Evolutionary conservation across 1,140 invertebrate genomes (phyloP).

Genomic region (Drosophila varians): DNA sequence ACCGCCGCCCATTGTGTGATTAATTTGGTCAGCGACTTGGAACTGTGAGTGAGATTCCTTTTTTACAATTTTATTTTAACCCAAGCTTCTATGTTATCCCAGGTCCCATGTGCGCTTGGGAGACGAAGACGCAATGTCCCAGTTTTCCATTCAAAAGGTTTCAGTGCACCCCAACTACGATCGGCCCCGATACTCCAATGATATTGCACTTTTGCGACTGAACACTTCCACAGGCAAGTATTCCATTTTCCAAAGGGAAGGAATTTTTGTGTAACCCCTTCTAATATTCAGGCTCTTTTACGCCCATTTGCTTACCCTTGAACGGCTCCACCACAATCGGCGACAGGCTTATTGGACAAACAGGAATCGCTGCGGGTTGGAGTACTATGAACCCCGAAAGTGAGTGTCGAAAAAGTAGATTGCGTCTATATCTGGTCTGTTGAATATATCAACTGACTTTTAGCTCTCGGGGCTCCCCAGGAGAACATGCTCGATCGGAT

Average conservation of each 20-base stretch:
- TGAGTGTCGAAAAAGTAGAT: slow-evolving; percentile 36
- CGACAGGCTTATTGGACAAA: slow-evolving; percentile 72
- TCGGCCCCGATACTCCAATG: slow-evolving; percentile 86
- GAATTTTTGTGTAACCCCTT: neutral
- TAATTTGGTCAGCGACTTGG: slow-evolving; percentile 82
- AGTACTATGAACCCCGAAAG: slow-evolving; percentile 74
- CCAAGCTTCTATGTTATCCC: neutral
- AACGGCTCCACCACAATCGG: slow-evolving; percentile 55
- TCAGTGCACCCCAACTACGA: slow-evolving; percentile 86
- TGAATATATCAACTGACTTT: slow-evolving; percentile 12
- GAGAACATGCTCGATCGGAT: neutral
- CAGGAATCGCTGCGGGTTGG: slow-evolving; percentile 86
- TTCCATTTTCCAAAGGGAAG: neutral
- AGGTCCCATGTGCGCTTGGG: slow-evolving; percentile 86
- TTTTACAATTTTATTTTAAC: neutral
- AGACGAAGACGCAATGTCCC: slow-evolving; percentile 85
- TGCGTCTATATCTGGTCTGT: slow-evolving; percentile 3
- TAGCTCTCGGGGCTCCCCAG: neutral
- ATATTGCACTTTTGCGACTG: slow-evolving; percentile 87
- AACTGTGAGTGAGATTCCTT: slow-evolving; percentile 84
- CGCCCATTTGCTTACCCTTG: slow-evolving; percentile 85
- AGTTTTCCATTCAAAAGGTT: slow-evolving; percentile 84
- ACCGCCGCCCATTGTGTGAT: slow-evolving; percentile 89
- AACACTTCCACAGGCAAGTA: slow-evolving; percentile 60
- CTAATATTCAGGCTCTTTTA: slow-evolving; percentile 69